Base-by-base conservation (phyloP, 2,797 vertebrate genomes). In the Garrulus glandarius region DNA sequence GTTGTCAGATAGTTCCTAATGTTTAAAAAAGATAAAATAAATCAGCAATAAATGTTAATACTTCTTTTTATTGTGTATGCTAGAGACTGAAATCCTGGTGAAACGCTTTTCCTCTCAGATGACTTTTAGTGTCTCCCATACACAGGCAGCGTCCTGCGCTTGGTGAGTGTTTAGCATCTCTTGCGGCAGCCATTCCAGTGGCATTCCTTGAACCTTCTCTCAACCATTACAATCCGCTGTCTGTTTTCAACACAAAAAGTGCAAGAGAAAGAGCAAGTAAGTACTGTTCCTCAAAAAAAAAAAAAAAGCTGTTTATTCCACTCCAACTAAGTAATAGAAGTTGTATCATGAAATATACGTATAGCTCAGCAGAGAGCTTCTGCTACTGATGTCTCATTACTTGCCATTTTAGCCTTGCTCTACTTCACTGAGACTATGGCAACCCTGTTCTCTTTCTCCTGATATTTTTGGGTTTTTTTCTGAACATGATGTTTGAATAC, bases 141-240 rank as follows among this genome's bases (percentile, higher is more conserved):
- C 84, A 70, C 93, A 99, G 99, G 94, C 99, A 99, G 97, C 98
- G 99, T 34, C 99, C 99, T 1, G 99, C 99, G 36, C 98, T 99
- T 27, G 99, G 99, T 72, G 99, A 99, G 95, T 99, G 99, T 97
- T 98, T 99, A 95, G 99, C 99, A 64, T 99, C 99, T 14, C 98
- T 99, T 82, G 99, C 99, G 4, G 99, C 99, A 53, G 99, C 99
- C 65, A 99, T 99, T 95, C 99, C 99, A 8, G 99, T 99, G 30
- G 99, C 99, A 23, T 99, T 99, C 95, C 98, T 99, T 96, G 99
- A 99, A 97, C 99, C 99, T 34, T 97, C 98, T 63, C 98, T 99
- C 89, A 99, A 99, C 98, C 97, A 97, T 39, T 98, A 99, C 98
- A 99, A 99, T 96, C 98, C 98, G 22, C 98, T 98, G 91, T 99